phyloP scores from a whole-genome alignment of 2,888 invertebrate genomes.

The Drosophila borborema region DNA sequence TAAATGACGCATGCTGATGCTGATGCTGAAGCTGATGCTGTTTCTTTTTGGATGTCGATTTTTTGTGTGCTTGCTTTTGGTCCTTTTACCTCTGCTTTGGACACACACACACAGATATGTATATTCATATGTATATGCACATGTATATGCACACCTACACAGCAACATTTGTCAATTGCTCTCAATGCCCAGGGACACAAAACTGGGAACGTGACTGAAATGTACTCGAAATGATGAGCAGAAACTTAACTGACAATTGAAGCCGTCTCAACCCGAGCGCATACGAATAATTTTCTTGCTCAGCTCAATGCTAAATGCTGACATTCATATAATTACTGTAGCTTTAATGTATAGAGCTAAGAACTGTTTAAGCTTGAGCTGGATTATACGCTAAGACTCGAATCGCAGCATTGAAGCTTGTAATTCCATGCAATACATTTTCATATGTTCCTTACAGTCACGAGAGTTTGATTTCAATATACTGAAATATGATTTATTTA shows the following conservation, averaged over 20 bases:
- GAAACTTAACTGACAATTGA: slow-evolving; percentile 2
- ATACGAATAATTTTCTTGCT: neutral
- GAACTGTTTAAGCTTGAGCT: too few species aligned
- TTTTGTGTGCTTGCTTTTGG: neutral
- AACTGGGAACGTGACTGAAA: slow-evolving; percentile 15
- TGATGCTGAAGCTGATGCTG: neutral
- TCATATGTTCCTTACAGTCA: too few species aligned
- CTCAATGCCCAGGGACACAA: slow-evolving; percentile 11
- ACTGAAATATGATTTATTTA: too few species aligned
- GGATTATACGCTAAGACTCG: neutral
- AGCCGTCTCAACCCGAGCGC: neutral
- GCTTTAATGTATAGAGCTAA: neutral
- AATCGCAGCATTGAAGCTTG: neutral
- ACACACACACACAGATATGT: neutral
- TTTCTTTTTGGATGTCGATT: neutral
- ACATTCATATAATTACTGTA: neutral
- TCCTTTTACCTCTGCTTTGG: slow-evolving; percentile 5
- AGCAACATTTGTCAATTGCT: slow-evolving; percentile 14
- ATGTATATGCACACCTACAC: neutral
- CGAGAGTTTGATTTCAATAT: too few species aligned
- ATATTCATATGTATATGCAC: neutral
- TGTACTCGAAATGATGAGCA: slow-evolving; percentile 14
- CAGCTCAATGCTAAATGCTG: neutral
- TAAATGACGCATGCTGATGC: slow-evolving; percentile 10
- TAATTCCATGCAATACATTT: neutral